Evolutionary conservation across 92 coral and sea anemone species (phyloP).

Genomic region (Bergia puertoricense): DNA sequence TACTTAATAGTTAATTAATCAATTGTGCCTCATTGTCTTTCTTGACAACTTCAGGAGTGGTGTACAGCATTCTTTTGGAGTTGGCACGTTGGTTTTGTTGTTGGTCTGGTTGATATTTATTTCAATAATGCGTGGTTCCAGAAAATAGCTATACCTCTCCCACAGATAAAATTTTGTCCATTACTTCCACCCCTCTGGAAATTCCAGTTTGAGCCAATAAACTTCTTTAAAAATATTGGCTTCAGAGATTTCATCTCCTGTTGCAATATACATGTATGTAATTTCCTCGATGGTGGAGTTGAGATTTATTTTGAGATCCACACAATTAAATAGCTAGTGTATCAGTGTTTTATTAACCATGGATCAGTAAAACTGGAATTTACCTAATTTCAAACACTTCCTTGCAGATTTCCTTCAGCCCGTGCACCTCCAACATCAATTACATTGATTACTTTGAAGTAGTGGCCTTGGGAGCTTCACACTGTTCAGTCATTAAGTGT

Average conservation of each 20-base stretch:
- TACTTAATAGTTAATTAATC: background rate
- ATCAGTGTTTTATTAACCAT: background rate
- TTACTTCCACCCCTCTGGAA: too few relatives aligned
- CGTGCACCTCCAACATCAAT: slow-evolving; percentile 62
- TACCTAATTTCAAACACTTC: background rate
- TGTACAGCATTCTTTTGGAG: too few relatives aligned
- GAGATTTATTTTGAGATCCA: background rate
- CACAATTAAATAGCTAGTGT: background rate
- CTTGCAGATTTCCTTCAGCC: slow-evolving; percentile 76
- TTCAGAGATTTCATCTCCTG: background rate
- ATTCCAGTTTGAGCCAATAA: background rate
- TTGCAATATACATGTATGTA: too few relatives aligned
- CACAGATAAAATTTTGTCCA: too few relatives aligned
- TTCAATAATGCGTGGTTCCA: too few relatives aligned
- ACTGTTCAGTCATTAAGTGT: slow-evolving; percentile 89
- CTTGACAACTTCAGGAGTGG: background rate
- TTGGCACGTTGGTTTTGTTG: too few relatives aligned
- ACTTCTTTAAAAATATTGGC: too few relatives aligned
- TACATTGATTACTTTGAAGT: slow-evolving; percentile 90
- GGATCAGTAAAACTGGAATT: background rate
- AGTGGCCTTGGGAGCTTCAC: slow-evolving; percentile 92
- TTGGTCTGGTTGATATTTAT: too few relatives aligned
- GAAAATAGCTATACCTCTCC: too few relatives aligned
- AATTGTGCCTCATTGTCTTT: background rate
- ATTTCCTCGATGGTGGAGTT: background rate